These are phyloP conservation scores for Pararge aegeria DNA, from an alignment of 1,140 invertebrate genomes.

Conservation along the genomic window DNA sequence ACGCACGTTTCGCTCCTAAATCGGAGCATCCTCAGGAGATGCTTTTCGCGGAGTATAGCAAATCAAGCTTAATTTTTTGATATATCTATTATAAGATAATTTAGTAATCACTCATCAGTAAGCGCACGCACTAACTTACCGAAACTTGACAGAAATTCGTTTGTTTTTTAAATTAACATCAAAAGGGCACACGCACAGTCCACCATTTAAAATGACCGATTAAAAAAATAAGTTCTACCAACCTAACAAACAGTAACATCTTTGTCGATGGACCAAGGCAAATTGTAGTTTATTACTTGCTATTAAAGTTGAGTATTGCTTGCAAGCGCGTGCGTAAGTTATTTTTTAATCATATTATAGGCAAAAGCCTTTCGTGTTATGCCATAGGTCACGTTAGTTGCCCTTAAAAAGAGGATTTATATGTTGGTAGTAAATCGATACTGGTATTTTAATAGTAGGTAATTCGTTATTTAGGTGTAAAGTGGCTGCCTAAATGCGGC, in stretches of 20 bases:
- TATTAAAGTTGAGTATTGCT: not conserved
- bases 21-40: no score
- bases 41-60: no score
- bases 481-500: not conserved
- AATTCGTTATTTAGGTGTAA: conserved; percentile 3
- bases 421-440: conserved; percentile 20
- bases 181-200: conserved; percentile 40
- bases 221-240: conserved; percentile 15
- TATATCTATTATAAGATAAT: no score
- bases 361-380: conserved; percentile 41
- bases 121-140: not conserved
- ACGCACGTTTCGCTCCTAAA: no score
- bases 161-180: conserved; percentile 31
- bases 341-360: conserved; percentile 1
- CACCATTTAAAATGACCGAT: conserved; percentile 25
- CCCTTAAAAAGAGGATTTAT: conserved; percentile 32
- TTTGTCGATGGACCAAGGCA: not conserved
- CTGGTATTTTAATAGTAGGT: not conserved
- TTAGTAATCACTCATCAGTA: not conserved
- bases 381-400: conserved; percentile 43
- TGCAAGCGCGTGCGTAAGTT: not conserved
- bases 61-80: no score
- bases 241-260: not conserved
- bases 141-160: conserved; percentile 30
- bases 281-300: not conserved